A percentile compares a stretch with the other conserved stretches of the same genome.
phyloP scores from a whole-genome alignment of 1,140 invertebrate species.

The Ceratina japonica region DNA sequence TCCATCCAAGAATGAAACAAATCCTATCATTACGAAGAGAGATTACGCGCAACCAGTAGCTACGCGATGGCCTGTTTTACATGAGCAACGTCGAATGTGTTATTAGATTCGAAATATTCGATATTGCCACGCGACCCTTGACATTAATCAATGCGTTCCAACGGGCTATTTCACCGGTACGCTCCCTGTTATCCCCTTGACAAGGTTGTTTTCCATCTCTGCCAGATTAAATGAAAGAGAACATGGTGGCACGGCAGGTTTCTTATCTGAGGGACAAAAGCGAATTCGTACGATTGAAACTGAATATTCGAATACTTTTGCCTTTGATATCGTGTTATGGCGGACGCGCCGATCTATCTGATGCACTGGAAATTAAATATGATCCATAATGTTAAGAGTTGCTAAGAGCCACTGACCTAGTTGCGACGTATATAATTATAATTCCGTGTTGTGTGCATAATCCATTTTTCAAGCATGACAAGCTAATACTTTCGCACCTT shows the following conservation, averaged over 20 bases:
- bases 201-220: neutral
- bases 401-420: too few species aligned
- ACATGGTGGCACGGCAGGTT: slow-evolving; percentile 16
- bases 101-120: slow-evolving; percentile 11
- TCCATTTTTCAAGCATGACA: too few species aligned
- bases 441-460: too few species aligned
- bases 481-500: too few species aligned
- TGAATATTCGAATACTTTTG: slow-evolving; percentile 52
- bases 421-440: too few species aligned
- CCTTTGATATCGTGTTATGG: slow-evolving; percentile 61
- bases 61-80: too few species aligned
- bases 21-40: neutral
- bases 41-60: neutral
- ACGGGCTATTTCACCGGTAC: neutral
- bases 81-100: neutral
- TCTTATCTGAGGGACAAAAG: slow-evolving; percentile 48
- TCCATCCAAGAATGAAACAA: neutral
- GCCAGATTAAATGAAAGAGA: slow-evolving; percentile 57
- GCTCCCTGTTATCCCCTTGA: neutral
- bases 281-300: slow-evolving; percentile 56
- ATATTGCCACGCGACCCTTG: neutral
- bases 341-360: slow-evolving; percentile 44
- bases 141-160: slow-evolving; percentile 15
- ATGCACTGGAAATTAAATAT: too few species aligned
- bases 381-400: too few species aligned